Evolutionary conservation across 1,140 invertebrate species (phyloP), one percentile per base, ranked within the genome.

Genomic region (Hermatobates lingyangjiaoensis): DNA sequence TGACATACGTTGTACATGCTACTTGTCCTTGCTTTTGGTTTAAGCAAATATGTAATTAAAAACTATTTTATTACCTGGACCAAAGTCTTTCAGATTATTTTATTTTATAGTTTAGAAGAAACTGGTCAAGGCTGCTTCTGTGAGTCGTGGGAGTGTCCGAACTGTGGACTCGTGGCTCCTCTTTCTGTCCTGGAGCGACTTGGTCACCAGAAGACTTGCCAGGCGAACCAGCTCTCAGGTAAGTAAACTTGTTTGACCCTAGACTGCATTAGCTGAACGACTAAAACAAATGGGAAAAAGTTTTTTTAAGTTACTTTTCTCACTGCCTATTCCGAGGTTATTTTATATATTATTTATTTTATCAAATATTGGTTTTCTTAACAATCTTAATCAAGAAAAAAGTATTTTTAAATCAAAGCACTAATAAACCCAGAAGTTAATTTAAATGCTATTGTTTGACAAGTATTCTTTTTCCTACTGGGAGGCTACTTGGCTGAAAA

Each of bases 71-170:
- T 26, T 49, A 12, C 12, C 20, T 20, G 25, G 21, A 26, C 14
- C 45, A n/a, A 14, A 14, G 53, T 2, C 10, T 40, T 27, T 20
- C 3, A 45, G 27, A 38, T 14, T 39, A 24, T 20, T 40, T 20
- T 44, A 54, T 39, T 10, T 54, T 50, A 4, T 23, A 26, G 7
- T 58, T 39, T 23, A 25, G 45, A 25, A 39, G 25, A 27, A 15
- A n/a, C 14, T 48, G 14, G 20, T 28, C 26, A 28, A 18, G 3
- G 34, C n/a, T 30, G 10, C 21, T 48, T 18, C 10, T 7, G 14
- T 5, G 15, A 55, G 25, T 51, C 64, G 51, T 73, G 69, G 70
- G 64, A 56, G 3, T 72, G 71, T 60, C 60, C 64, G 24, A 50
- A 58, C 23, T 73, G 70, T 63, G 57, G 63, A 15, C 51, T 59